Base-by-base conservation (phyloP, 2,888 invertebrate genomes). In the Habrosyne pyritoides region DNA sequence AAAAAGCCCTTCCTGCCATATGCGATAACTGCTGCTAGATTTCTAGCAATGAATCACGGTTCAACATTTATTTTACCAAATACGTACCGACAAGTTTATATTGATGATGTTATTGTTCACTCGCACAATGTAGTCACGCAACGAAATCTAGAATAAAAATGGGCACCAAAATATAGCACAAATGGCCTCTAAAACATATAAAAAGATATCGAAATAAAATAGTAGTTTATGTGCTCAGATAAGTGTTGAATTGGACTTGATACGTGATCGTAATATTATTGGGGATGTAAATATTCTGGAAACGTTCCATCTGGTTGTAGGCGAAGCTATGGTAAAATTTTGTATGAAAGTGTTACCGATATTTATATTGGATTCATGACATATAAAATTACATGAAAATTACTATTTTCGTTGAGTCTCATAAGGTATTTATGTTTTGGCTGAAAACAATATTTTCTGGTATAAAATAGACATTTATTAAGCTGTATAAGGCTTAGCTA, bases 181-280 rank as follows among this genome's bases (percentile, higher is more conserved):
- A 21, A 50, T 50, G 10, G 53, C 21, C 18, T 36, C 33, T 52
- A 47, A 52, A 62, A 61, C 59, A 61, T 61, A 67, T 56, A 54
- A 56, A 64, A 66, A 73, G 63, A 68, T 66, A 67, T 28, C 18
- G 47, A 42, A 10, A 53, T 53, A 21, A 53, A 53, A 46, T 42
- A 22, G 42, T 42, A 48, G 63, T 64, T 68, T 64, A 67, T 63
- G 61, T 53, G 63, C 57, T 70, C 60, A 61, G 65, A 73, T 63
- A 68, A 67, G 69, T 71, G 71, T 71, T 65, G 71, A 71, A 68
- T 70, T 71, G 73, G 63, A 55, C 59, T 57, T 63, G 49, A 58
- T 53, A 72, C 71, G 71, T 71, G 71, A 59, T 49, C 1, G 21
- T 46, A 55, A 62, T 68, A 49, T 21, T 46, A 59, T 61, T 47